Base-by-base conservation (phyloP, 2,888 invertebrate genomes). In the Sympetrum striolatum region DNA sequence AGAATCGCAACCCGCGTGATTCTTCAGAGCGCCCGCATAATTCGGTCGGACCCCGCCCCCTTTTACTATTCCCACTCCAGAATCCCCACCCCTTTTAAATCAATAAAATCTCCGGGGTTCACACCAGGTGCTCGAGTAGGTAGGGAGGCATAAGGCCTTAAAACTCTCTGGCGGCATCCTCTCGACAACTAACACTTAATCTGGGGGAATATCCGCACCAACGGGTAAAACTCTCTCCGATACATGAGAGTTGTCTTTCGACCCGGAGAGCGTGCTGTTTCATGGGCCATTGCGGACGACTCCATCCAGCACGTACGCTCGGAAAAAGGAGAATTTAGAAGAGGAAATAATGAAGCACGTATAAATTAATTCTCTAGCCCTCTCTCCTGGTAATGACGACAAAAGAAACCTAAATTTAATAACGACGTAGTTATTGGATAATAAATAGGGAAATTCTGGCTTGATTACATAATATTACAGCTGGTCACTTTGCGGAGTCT, bases 51-150 rank as follows among this genome's bases (percentile, higher is more conserved):
- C 86, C 64, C 18, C 22, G 60, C 64, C 35, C 37, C 22, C 18
- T 25, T 14, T 53, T 5, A 10, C 35, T 10, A 10, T 22, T n/a
- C n/a, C 35, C 25, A 22, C 53, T 60, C 22, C 58, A n/a, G 0
- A 10, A 15, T 31, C 60, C 86, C 37, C 81, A 31, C 14, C 64
- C 86, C 64, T 22, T 86, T 12, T 60, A 53, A 86, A 86, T 86
- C 86, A 86, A 86, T 86, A 86, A 86, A 86, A 86, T 86, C 86
- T 86, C 86, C 86, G n/a, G 86, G 86, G 86, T 86, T 86, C 86
- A 86, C 86, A 86, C 86, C 86, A 86, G 86, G 86, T 86, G 86
- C 86, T 86, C 86, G 86, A 60, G 58, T 86, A 64, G 86, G 86
- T 82, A 60, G 60, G 86, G 58, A 37, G 44, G 82, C 53, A 35